Conservation (phyloP, 2,888 invertebrate genomes). For the Taphrorychus bicolor region DNA sequence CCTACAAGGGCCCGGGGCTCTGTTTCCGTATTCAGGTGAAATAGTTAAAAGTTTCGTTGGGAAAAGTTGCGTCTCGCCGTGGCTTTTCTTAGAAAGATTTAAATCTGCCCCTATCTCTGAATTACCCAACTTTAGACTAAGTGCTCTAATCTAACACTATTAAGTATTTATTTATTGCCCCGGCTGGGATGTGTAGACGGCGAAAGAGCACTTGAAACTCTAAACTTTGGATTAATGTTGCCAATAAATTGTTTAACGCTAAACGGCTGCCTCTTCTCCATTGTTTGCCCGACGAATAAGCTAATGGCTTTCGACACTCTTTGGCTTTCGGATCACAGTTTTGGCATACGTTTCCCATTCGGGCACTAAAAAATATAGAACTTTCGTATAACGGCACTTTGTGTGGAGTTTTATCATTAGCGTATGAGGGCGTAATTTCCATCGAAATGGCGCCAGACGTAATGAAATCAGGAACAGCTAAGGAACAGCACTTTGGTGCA, state of each 20-base stretch:
- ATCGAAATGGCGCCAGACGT: slow-evolving; percentile 13
- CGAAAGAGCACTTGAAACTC: slow-evolving; percentile 22
- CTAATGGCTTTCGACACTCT: background rate
- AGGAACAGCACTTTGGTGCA: slow-evolving; percentile 44
- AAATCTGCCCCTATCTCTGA: slow-evolving; percentile 15
- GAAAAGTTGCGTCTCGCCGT: slow-evolving; percentile 5
- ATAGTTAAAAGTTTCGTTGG: slow-evolving; percentile 6
- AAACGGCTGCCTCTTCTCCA: slow-evolving; percentile 5
- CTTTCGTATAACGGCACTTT: slow-evolving; percentile 2
- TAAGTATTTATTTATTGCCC: slow-evolving; percentile 22
- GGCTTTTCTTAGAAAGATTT: slow-evolving; percentile 16
- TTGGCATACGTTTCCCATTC: background rate
- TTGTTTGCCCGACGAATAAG: slow-evolving; percentile 1
- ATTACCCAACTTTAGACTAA: slow-evolving; percentile 24
- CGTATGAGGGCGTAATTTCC: slow-evolving; percentile 10
- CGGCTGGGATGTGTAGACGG: slow-evolving; percentile 15
- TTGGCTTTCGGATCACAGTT: background rate
- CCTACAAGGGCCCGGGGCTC: slow-evolving; percentile 14
- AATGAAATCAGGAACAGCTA: slow-evolving; percentile 32
- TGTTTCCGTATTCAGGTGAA: slow-evolving; percentile 7
- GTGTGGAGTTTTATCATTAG: slow-evolving; percentile 1
- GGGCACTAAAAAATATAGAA: background rate
- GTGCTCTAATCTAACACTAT: slow-evolving; percentile 27
- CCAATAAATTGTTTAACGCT: slow-evolving; percentile 20
- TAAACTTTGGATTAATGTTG: slow-evolving; percentile 11